Conservation (phyloP, 2,797 vertebrate species). For the Miichthys miiuy region DNA sequence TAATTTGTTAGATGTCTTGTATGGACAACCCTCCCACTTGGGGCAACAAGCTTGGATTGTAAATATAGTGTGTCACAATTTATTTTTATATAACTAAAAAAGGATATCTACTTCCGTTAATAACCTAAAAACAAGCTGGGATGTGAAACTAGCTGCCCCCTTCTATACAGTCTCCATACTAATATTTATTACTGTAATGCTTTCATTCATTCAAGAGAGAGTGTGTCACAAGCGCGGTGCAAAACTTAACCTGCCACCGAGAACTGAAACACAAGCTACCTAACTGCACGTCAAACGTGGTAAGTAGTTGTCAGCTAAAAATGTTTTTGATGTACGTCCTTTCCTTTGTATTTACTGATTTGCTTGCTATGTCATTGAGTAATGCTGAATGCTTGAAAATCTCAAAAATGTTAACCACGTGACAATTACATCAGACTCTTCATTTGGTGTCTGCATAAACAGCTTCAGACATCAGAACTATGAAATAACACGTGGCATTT, state of each 20-base stretch:
- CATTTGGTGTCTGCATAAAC: not conserved
- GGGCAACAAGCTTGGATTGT: not conserved
- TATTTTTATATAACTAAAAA: not conserved
- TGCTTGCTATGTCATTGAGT: not conserved
- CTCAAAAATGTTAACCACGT: no score
- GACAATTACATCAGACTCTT: not conserved
- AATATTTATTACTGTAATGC: slow-evolving; percentile 1
- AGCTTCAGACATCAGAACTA: not conserved
- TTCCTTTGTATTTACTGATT: not conserved
- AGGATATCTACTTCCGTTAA: not conserved
- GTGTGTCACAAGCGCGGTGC: not conserved
- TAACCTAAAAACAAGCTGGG: no score
- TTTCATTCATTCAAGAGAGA: slow-evolving; percentile 53
- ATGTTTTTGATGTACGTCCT: not conserved
- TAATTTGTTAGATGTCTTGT: not conserved
- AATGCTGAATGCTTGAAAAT: not conserved
- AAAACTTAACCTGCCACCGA: slow-evolving; percentile 42
- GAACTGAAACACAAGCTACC: not conserved
- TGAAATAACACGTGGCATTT: no score
- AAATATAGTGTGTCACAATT: not conserved
- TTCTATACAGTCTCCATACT: not conserved
- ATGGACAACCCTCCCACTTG: not conserved
- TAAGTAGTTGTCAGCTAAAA: slow-evolving; percentile 50
- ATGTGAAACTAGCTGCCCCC: not conserved
- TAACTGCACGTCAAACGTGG: slow-evolving; percentile 26